phyloP scores from a whole-genome alignment of 1,140 invertebrate genomes.

The Apis mellifera region Amel_HAv3.1 CM009931.2:27345501-27346000 shows the following conservation, averaged over 20 bases:
- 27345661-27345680: slow-evolving; percentile 52
- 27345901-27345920: slow-evolving; percentile 5
- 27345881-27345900: slow-evolving; percentile 41
- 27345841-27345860: slow-evolving; percentile 24
- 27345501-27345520: slow-evolving; percentile 44
- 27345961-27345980: slow-evolving; percentile 11
- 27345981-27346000: not conserved
- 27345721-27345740: slow-evolving; percentile 53
- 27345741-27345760: slow-evolving; percentile 34
- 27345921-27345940: not conserved
- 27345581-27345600: slow-evolving; percentile 30
- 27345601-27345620: not conserved
- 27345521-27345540: slow-evolving; percentile 39
- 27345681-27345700: slow-evolving; percentile 54
- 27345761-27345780: slow-evolving; percentile 54
- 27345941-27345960: slow-evolving; percentile 53
- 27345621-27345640: not conserved
- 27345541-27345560: slow-evolving; percentile 64
- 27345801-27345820: slow-evolving; percentile 28
- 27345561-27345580: slow-evolving; percentile 64
- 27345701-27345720: slow-evolving; percentile 1
- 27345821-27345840: not conserved
- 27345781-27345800: slow-evolving; percentile 61
- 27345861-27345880: slow-evolving; percentile 41
- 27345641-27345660: slow-evolving; percentile 26